phyloP scores from a whole-genome alignment of 2,797 vertebrate genomes.

The Falco berigora region DNA sequence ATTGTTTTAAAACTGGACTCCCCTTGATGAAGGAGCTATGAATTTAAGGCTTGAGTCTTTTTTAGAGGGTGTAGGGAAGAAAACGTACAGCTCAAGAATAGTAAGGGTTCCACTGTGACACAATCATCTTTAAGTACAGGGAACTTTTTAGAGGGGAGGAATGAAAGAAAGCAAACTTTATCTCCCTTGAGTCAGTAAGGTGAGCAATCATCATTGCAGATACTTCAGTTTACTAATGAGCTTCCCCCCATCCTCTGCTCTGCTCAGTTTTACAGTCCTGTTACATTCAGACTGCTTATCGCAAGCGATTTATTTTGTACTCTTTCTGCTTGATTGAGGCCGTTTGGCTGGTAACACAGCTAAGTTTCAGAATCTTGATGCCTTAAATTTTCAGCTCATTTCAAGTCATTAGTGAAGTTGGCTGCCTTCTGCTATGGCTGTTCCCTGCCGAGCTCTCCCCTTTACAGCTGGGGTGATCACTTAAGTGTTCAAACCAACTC shows the following conservation, averaged over 20 bases:
- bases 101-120: neutral
- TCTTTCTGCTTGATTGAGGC: neutral
- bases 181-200: neutral
- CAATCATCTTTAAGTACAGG: neutral
- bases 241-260: neutral
- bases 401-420: neutral
- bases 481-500: rapidly evolving
- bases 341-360: neutral
- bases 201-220: neutral
- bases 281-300: neutral
- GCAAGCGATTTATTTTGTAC: neutral
- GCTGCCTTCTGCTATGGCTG: neutral
- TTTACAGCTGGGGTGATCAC: rapidly evolving
- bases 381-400: neutral
- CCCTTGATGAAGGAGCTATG: neutral
- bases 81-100: neutral
- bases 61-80: neutral
- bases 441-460: neutral
- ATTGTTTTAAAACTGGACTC: neutral
- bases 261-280: neutral
- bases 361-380: neutral
- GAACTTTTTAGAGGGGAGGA: neutral
- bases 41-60: neutral
- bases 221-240: neutral
- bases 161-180: neutral